Percentiles rank a stretch among this genome's conserved stretches.
phyloP scores from a whole-genome alignment of 2,797 vertebrate species.

The Gymnoscopelus braueri region DNA sequence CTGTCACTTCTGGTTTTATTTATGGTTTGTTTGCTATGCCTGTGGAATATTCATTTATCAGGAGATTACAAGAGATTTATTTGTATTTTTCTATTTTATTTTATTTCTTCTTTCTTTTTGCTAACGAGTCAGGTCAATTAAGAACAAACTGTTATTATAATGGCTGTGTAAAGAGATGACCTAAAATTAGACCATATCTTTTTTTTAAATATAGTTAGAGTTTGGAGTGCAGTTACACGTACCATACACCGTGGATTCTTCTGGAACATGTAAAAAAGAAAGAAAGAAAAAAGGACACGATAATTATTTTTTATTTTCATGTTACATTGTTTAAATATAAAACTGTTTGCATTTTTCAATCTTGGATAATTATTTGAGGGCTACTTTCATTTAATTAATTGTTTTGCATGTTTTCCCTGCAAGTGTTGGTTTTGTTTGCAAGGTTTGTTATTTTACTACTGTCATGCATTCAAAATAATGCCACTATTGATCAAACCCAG shows the following conservation, averaged over 20 bases:
- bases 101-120: constrained; percentile 48
- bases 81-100: constrained; percentile 76
- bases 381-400: constrained; percentile 78
- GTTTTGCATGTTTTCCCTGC: constrained; percentile 87
- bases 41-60: constrained; percentile 55
- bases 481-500: constrained; percentile 51
- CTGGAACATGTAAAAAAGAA: constrained; percentile 61
- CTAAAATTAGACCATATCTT: constrained; percentile 40
- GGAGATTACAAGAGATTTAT: constrained; percentile 72
- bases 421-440: constrained; percentile 78
- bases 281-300: constrained; percentile 56
- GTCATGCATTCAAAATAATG: constrained; percentile 46
- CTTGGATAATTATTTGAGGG: constrained; percentile 64
- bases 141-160: constrained; percentile 46
- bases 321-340: constrained; percentile 84
- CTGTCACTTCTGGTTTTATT: constrained; percentile 71
- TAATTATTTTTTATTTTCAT: constrained; percentile 78
- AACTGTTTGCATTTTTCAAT: constrained; percentile 72
- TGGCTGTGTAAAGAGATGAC: constrained; percentile 49
- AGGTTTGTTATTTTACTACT: constrained; percentile 56
- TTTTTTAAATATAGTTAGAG: constrained; percentile 62
- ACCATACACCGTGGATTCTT: constrained; percentile 62
- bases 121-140: constrained; percentile 47
- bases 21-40: constrained; percentile 60
- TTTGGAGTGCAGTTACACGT: constrained; percentile 51